A percentile compares a stretch with the other conserved stretches of the same genome.
Evolutionary conservation across 2,113 vertebrate genomes (phyloP).

Genomic region (Hyla sarda): DNA sequence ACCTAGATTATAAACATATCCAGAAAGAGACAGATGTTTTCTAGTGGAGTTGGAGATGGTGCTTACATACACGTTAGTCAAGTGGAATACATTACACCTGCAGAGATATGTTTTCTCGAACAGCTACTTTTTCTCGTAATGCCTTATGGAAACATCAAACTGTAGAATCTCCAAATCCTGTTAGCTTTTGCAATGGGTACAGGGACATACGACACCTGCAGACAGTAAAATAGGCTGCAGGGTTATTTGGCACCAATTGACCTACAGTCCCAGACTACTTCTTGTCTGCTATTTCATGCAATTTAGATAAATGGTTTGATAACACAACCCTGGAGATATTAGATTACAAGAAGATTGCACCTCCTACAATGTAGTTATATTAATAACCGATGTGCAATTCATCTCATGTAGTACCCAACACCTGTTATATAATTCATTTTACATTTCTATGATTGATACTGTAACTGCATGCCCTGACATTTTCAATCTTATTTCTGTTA

Average conservation of each 20-base stretch:
- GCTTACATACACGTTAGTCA: neutral
- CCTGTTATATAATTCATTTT: neutral
- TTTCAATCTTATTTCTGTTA: too few relatives aligned
- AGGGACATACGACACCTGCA: neutral
- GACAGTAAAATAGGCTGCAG: neutral
- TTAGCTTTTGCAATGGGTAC: neutral
- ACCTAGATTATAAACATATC: neutral
- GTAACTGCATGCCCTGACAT: neutral
- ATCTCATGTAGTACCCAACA: neutral
- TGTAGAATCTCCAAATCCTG: neutral
- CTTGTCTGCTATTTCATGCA: constrained; percentile 7
- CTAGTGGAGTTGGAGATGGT: too few relatives aligned
- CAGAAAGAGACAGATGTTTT: neutral
- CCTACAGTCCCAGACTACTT: constrained; percentile 7
- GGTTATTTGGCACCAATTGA: constrained; percentile 3
- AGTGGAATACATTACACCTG: neutral
- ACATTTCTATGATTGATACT: neutral
- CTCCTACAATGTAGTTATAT: neutral
- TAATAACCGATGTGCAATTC: neutral
- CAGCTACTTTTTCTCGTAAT: neutral
- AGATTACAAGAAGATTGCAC: neutral
- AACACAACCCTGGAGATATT: neutral
- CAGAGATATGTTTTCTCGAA: neutral
- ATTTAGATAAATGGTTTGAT: constrained; percentile 45
- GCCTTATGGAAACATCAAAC: neutral